Percentiles rank a stretch among this genome's conserved stretches.
Conservation (phyloP, 2,797 vertebrate species). For the Arnoldichthys spilopterus region DNA sequence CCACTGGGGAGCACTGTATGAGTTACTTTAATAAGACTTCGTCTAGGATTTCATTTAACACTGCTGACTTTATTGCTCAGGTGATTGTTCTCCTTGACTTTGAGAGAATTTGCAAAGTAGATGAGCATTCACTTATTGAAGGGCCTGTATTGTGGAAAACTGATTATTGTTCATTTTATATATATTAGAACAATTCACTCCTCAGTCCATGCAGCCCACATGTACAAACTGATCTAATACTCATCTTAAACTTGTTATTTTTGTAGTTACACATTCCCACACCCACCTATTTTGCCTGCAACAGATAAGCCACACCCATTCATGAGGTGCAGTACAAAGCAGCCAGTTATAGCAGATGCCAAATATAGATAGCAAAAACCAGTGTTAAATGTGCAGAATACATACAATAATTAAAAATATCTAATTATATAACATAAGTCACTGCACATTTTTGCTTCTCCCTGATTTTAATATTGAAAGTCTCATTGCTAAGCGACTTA, state of each 20-base stretch:
- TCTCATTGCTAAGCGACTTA: neutral
- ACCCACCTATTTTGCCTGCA: neutral
- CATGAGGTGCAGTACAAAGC: too few species aligned
- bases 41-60: constrained; percentile 32
- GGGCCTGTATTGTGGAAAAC: neutral
- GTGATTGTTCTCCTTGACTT: constrained; percentile 24
- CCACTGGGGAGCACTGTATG: neutral
- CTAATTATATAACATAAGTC: too few species aligned
- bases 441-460: neutral
- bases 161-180: neutral
- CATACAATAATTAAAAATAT: too few species aligned
- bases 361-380: too few species aligned
- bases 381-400: too few species aligned
- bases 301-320: too few species aligned
- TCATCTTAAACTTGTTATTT: too few species aligned
- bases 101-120: neutral
- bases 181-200: too few species aligned
- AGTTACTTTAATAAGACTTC: constrained; percentile 29
- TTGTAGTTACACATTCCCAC: too few species aligned
- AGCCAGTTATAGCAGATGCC: too few species aligned
- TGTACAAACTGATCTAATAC: too few species aligned
- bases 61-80: constrained; percentile 27
- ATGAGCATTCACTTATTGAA: neutral
- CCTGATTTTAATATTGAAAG: neutral
- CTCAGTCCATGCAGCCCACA: too few species aligned